Evolutionary conservation across 1,140 invertebrate genomes (phyloP).

Genomic region (Bradynema listronoti): DNA sequence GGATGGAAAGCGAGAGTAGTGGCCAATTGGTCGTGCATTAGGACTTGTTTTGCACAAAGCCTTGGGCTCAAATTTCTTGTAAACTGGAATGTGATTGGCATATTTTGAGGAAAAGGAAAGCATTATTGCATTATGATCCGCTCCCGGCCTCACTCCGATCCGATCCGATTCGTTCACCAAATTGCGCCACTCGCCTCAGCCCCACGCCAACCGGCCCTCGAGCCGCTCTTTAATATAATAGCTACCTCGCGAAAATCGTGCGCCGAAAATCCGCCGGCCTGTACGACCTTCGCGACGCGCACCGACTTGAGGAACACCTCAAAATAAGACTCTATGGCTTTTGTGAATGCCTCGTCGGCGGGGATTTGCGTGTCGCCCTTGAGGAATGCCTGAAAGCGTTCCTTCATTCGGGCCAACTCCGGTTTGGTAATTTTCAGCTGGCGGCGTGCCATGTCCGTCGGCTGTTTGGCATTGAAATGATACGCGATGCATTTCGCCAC

Average conservation of each 20-base stretch:
- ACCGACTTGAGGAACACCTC: conserved; percentile 96
- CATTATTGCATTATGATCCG: too few relatives aligned
- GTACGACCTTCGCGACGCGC: conserved; percentile 85
- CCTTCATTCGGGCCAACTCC: conserved; percentile 87
- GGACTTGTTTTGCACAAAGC: conserved; percentile 26
- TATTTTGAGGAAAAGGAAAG: too few relatives aligned
- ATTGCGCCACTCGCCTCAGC: conserved; percentile 77
- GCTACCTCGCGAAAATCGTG: conserved; percentile 98
- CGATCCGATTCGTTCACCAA: too few relatives aligned
- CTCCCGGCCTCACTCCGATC: too few relatives aligned
- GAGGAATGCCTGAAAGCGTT: conserved; percentile 73
- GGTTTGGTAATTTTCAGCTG: conserved; percentile 89
- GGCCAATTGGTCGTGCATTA: conserved; percentile 9
- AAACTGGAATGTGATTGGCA: too few relatives aligned
- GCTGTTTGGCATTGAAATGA: conserved; percentile 98
- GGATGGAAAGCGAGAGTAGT: too few relatives aligned
- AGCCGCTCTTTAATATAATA: too few relatives aligned
- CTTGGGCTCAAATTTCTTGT: conserved; percentile 80
- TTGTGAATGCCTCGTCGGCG: conserved; percentile 97
- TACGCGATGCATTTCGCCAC: conserved; percentile 88
- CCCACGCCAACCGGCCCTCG: too few relatives aligned
- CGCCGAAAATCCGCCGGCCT: conserved; percentile 89
- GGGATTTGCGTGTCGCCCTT: conserved; percentile 87
- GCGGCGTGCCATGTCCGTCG: conserved; percentile 86
- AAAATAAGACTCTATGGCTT: conserved; percentile 91